phyloP scores from a whole-genome alignment of 2,888 invertebrate genomes.

The Phortica okadai region DNA sequence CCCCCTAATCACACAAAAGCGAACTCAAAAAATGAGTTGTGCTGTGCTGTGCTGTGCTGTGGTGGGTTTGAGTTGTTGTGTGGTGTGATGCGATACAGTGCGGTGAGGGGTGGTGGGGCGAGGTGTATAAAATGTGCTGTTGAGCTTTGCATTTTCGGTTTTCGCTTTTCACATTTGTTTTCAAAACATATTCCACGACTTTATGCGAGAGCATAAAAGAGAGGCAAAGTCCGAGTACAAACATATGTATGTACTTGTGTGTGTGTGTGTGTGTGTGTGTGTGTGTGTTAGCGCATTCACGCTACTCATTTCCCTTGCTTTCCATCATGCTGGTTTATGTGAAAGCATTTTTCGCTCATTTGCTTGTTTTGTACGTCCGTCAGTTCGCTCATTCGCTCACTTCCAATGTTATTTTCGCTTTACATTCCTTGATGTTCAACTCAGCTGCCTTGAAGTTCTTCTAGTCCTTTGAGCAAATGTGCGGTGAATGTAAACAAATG shows the following conservation, averaged over 20 bases:
- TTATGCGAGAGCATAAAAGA: constrained; percentile 34
- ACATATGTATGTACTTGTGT: background rate
- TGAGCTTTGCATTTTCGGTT: constrained; percentile 59
- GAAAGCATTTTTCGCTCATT: constrained; percentile 30
- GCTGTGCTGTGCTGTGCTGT: constrained; percentile 2
- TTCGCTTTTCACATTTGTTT: constrained; percentile 60
- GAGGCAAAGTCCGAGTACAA: background rate
- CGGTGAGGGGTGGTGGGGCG: background rate
- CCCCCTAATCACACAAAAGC: constrained; percentile 28
- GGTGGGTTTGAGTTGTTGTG: background rate
- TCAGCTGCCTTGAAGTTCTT: constrained; percentile 12
- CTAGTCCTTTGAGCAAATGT: background rate
- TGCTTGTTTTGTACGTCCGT: background rate
- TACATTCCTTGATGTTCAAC: background rate
- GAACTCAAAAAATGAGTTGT: background rate
- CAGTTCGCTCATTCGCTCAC: background rate
- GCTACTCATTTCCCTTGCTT: constrained; percentile 1
- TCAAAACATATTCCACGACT: constrained; percentile 64
- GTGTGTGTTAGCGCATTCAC: constrained; percentile 26
- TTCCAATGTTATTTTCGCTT: constrained; percentile 8
- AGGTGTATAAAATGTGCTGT: constrained; percentile 62
- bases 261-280: background rate
- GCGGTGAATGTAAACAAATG: constrained; percentile 23
- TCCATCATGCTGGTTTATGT: constrained; percentile 18
- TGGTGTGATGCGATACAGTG: background rate